Evolutionary conservation across 2,888 invertebrate genomes (phyloP).

Genomic region (Scotopteryx bipunctaria): DNA sequence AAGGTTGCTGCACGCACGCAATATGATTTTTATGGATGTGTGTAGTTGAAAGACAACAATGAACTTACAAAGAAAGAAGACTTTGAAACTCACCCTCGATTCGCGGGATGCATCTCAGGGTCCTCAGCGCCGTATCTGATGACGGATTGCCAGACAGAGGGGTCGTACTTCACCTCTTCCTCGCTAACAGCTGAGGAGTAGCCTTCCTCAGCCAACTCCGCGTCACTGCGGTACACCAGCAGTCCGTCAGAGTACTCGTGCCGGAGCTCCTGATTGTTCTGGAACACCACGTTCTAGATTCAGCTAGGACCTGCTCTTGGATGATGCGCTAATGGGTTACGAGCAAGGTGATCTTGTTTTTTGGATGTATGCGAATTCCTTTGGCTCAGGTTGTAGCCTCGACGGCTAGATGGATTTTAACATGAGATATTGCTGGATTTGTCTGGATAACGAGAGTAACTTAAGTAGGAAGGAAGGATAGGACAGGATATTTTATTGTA

Average conservation of each 20-base stretch:
- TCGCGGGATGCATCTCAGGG: slow-evolving; percentile 74
- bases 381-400: no score
- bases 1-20: no score
- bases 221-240: slow-evolving; percentile 78
- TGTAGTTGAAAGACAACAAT: no score
- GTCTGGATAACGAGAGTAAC: no score
- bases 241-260: slow-evolving; percentile 83
- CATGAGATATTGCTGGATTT: no score
- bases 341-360: no score
- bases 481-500: no score
- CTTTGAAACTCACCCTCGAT: slow-evolving; percentile 76
- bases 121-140: slow-evolving; percentile 84
- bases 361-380: no score
- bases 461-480: no score
- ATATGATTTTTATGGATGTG: no score
- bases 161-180: slow-evolving; percentile 88
- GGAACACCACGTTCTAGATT: slow-evolving; percentile 23
- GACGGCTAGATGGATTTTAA: no score
- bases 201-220: slow-evolving; percentile 81
- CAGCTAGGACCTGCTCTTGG: slow-evolving; percentile 4
- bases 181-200: slow-evolving; percentile 90
- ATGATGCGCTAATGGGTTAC: neutral
- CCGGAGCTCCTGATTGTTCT: slow-evolving; percentile 57
- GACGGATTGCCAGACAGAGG: slow-evolving; percentile 87
- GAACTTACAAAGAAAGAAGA: neutral